These are phyloP conservation scores for Microtus obscurus DNA, from an alignment of 2,797 vertebrate genomes.

Conservation along the genomic window DNA sequence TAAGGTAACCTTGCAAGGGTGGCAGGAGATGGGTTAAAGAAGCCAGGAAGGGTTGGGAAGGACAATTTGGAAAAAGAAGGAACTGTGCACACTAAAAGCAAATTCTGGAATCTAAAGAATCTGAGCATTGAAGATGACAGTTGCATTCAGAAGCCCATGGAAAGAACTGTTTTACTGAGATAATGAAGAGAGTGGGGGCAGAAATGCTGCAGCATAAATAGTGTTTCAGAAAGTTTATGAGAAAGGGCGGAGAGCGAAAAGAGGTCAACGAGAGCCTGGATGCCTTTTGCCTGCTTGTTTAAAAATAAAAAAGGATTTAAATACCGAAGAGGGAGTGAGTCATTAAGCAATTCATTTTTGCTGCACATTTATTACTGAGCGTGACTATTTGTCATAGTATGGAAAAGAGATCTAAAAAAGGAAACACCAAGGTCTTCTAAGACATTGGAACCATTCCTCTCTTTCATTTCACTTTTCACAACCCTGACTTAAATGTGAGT, in stretches of 20 bases:
- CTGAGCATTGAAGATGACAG: neutral
- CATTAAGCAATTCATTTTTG: neutral
- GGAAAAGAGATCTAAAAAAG: constrained; percentile 23
- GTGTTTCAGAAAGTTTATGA: constrained; percentile 5
- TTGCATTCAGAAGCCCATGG: neutral
- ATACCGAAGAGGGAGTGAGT: neutral
- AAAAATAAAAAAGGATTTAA: constrained; percentile 65
- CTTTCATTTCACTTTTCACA: neutral
- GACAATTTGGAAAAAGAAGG: neutral
- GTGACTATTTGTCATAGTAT: constrained; percentile 16
- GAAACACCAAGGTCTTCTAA: constrained; percentile 25
- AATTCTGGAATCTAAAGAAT: neutral
- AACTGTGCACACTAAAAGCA: neutral
- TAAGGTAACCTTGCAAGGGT: neutral
- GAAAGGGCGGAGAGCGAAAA: neutral
- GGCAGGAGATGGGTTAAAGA: neutral
- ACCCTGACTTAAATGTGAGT: constrained; percentile 27
- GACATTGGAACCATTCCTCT: neutral
- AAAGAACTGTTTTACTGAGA: neutral
- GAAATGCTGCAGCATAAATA: neutral
- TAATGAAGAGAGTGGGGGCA: neutral
- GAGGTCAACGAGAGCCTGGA: constrained; percentile 42
- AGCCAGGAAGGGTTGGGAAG: neutral
- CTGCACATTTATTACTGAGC: constrained; percentile 13
- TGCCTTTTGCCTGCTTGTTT: constrained; percentile 56